Evolutionary conservation across 2,113 vertebrate species (phyloP).

Genomic region (Echinops telfairi): DNA sequence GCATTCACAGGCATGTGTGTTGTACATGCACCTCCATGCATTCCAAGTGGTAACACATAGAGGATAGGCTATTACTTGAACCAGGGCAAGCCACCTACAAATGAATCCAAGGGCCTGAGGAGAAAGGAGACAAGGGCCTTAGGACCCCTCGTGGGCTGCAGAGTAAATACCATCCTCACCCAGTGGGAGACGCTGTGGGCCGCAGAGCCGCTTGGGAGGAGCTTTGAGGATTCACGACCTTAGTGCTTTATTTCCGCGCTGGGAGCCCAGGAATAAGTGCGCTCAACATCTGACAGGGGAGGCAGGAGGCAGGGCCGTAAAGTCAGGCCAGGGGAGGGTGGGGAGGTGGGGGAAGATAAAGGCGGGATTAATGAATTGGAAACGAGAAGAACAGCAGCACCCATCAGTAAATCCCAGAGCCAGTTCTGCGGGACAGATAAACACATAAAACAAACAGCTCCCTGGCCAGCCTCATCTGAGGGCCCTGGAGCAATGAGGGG

Average conservation of each 20-base stretch:
- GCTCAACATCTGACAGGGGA: constrained; percentile 64
- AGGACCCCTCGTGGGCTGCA: neutral
- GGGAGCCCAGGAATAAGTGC: constrained; percentile 72
- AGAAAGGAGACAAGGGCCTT: neutral
- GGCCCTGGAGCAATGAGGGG: accelerated
- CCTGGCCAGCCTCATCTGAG: neutral
- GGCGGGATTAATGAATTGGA: constrained; percentile 77
- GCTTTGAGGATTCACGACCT: constrained; percentile 63
- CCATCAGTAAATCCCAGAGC: constrained; percentile 67
- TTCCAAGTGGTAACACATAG: neutral
- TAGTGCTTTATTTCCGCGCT: constrained; percentile 69
- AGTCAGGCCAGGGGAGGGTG: constrained; percentile 63
- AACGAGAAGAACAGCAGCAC: constrained; percentile 69
- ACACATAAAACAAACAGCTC: constrained; percentile 43
- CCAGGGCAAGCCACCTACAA: neutral
- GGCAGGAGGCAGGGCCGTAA: constrained; percentile 63
- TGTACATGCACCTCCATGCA: neutral
- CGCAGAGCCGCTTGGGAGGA: neutral
- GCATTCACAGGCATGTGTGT: accelerated
- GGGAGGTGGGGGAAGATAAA: constrained; percentile 58
- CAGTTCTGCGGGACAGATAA: neutral
- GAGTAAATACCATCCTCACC: neutral
- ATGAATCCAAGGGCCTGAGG: neutral
- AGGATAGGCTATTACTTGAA: neutral
- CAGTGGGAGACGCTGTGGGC: neutral